These are phyloP conservation scores for Eurystomus glaucurus DNA, from an alignment of 2,797 vertebrate genomes.

Conservation along the genomic window DNA sequence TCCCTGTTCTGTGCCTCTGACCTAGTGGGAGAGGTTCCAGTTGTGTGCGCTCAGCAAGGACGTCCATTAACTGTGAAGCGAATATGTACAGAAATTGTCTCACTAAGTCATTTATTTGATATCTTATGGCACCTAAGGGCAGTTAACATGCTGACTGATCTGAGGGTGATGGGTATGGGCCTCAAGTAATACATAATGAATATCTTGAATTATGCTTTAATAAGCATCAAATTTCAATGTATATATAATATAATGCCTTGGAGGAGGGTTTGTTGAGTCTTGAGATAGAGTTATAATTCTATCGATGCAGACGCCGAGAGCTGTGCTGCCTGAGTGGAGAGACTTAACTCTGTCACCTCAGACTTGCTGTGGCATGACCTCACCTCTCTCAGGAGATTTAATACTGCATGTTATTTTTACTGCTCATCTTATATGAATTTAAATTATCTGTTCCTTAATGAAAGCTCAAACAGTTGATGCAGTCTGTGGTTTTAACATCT, in stretches of 20 bases:
- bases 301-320: accelerated
- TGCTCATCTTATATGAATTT: background rate
- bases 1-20: background rate
- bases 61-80: background rate
- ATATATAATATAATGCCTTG: background rate
- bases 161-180: background rate
- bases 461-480: background rate
- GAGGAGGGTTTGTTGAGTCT: background rate
- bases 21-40: background rate
- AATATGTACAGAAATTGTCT: background rate
- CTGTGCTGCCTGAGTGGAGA: background rate
- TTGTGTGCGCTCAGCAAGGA: background rate
- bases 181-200: slow-evolving; percentile 8
- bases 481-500: background rate
- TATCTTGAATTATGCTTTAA: slow-evolving; percentile 19
- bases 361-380: background rate
- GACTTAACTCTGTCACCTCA: background rate
- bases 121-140: background rate
- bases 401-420: background rate
- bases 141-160: slow-evolving; percentile 1
- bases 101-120: slow-evolving; percentile 25
- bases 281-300: background rate
- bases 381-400: background rate
- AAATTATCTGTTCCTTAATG: background rate
- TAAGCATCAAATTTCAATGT: slow-evolving; percentile 38